Percentiles rank a stretch among this genome's conserved stretches.
These are phyloP conservation scores for Strigamia transsilvanica DNA, from an alignment of 2,888 invertebrate species.

Conservation along the genomic window DNA sequence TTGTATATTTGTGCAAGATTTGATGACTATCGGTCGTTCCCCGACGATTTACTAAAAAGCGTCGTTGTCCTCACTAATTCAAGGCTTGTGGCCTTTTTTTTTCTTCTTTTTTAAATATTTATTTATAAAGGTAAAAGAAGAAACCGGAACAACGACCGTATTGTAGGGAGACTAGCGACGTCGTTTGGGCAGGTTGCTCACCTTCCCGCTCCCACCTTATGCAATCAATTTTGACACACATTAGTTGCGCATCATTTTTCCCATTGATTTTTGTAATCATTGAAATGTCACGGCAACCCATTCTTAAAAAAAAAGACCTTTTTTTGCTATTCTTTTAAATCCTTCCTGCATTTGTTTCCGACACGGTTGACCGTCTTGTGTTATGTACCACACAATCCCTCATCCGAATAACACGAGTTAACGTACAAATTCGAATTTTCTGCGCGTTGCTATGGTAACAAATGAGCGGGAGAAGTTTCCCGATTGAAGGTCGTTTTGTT, in stretches of 20 bases:
- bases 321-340: neutral
- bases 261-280: neutral
- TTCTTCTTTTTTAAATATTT: neutral
- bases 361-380: neutral
- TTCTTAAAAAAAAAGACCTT: neutral
- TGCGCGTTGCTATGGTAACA: neutral
- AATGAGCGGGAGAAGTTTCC: neutral
- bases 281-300: neutral
- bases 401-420: neutral
- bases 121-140: neutral
- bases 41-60: neutral
- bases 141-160: constrained; percentile 24
- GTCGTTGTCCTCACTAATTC: neutral
- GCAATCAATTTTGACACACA: neutral
- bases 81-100: neutral
- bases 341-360: constrained; percentile 3
- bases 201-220: neutral
- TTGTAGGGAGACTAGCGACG: neutral
- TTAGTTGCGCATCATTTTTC: constrained; percentile 13
- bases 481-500: neutral
- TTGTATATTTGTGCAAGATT: too few relatives aligned
- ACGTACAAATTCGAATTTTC: neutral
- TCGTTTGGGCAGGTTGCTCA: neutral
- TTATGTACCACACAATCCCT: neutral
- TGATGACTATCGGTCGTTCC: neutral